Base-by-base conservation (phyloP, 2,797 vertebrate species). In the Hozukius guyotensis region DNA sequence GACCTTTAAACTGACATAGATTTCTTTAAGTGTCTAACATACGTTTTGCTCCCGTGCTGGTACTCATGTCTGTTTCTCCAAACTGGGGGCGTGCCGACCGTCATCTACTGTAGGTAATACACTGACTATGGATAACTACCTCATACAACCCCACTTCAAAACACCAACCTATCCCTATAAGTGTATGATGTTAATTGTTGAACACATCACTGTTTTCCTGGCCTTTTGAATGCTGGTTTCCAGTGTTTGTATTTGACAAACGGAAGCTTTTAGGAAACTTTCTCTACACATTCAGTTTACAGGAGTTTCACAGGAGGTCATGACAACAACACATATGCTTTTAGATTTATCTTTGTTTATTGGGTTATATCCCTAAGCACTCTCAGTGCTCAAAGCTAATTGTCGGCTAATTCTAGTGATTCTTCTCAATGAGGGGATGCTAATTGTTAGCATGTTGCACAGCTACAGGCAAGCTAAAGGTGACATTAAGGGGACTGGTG, bases 371-470 rank as follows among this genome's bases (percentile, higher is more conserved):
- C 80, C 2, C 4, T 55, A 56, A 55, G 20, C 20, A 5, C 20
- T 46, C 16, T 59, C 24, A n/a, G 4, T 8, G 49, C 31, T 59
- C 32, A 27, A 8, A 68, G 75, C 67, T 31, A 67, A 81, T 75
- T 62, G 6, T 12, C 2, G 10, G 56, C 56, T 36, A 20, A 57
- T 84, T 84, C 53, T 4, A 53, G 22, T 49, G 72, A 76, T 52
- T 74, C 22, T 46, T 38, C 60, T 61, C 9, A 59, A 2, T 67
- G n/a, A 80, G 38, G 32, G 14, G 14, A 24, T 63, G 73, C 63
- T 82, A 76, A 84, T 81, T 75, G 59, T 80, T 84, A 80, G 77
- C 65, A 67, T 85, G 81, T 62, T 77, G 49, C 64, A 59, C 16
- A 24, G 84, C 83, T 80, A 56, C 49, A 8, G 74, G 80, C 38